Evolutionary conservation across 2,888 invertebrate species (phyloP), one percentile per base, ranked within the genome.

Genomic region (Gastracanthus pulcherrimus): DNA sequence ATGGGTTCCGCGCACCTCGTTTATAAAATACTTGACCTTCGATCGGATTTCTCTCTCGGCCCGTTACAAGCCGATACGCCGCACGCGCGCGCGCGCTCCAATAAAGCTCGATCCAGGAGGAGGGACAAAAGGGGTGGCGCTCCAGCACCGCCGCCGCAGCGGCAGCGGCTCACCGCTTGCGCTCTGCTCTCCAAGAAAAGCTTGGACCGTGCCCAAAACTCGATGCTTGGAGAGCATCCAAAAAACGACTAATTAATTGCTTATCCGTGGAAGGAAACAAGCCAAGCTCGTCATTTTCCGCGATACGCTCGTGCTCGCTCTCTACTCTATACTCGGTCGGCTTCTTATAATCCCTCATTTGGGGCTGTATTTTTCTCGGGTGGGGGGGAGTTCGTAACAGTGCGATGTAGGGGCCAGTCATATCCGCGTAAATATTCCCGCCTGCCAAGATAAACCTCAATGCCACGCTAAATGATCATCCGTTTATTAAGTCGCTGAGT

Each of bases 241-340:
- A 80, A 79, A 81, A 81, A 66, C 72, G 76, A 76, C 83, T 81
- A 79, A 83, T 83, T 81, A 83, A 83, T 83, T 76, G 83, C 83
- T 83, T 81, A 76, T 83, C 81, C 78, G 60, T 78, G 81, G 58
- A 76, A 78, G 83, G 81, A 83, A 82, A 81, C 77, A 81, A 78
- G 72, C 83, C 80, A 83, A 81, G 62, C 82, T 80, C 71, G 82
- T 82, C 82, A 82, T 80, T 80, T 77, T 77, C 58, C 79, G 45
- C 74, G 77, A 78, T 81, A 81, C 78, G 55, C 66, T 34, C 60
- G 41, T 13, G 19, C 29, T 19, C n/a, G n/a, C 62, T 34, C 67
- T 3, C 38, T 29, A 26, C 23, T n/a, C 48, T 58, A n/a, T 36
- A n/a, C 19, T 29, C 19, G 4, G 51, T 2, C 6, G 34, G 31